Conservation (phyloP, 2,113 vertebrate species). For the Emydocephalus ijimae region DNA sequence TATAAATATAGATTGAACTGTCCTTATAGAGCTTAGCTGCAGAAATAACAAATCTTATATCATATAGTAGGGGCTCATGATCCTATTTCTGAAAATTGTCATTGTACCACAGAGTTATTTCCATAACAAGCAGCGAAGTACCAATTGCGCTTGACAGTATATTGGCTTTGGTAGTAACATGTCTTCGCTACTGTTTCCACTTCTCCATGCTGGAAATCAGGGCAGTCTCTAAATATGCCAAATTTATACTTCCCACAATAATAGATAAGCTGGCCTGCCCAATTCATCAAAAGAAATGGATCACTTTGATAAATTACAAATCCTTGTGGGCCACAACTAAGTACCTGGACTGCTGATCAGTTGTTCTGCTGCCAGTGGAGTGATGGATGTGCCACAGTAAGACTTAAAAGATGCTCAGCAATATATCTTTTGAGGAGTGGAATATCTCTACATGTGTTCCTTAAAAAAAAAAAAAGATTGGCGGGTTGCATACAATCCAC, state of each 20-base stretch:
- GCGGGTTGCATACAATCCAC: background rate
- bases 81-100: background rate
- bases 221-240: background rate
- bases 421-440: background rate
- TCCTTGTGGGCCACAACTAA: background rate
- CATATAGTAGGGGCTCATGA: background rate
- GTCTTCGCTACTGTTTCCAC: background rate
- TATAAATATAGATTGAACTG: background rate
- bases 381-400: background rate
- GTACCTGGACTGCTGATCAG: background rate
- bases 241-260: background rate
- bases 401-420: background rate
- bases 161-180: background rate
- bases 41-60: background rate
- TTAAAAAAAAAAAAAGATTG: background rate
- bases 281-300: background rate
- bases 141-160: background rate
- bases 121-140: background rate
- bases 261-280: background rate
- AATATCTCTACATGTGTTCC: background rate
- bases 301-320: background rate
- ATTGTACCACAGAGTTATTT: background rate
- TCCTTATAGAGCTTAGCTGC: background rate
- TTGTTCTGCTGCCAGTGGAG: background rate
- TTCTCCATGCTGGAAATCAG: background rate